A percentile compares a stretch with the other conserved stretches of the same genome.
Evolutionary conservation across 2,797 vertebrate genomes (phyloP).

Genomic region (Chiloscyllium punctatum): DNA sequence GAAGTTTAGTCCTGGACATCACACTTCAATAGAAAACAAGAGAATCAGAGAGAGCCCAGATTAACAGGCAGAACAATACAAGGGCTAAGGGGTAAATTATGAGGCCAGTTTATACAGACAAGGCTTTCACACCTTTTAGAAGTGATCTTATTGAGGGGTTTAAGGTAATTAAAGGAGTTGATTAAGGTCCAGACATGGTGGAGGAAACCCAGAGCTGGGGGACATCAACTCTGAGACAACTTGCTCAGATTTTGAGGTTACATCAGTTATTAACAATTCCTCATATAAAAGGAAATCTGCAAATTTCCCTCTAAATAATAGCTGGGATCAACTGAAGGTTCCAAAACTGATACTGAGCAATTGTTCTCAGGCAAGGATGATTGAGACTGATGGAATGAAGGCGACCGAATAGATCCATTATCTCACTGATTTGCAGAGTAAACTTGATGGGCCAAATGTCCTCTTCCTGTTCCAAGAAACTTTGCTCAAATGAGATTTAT

Average conservation of each 20-base stretch:
- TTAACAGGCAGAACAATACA: background rate
- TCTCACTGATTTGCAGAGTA: background rate
- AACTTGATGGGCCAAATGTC: background rate
- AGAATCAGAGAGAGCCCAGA: background rate
- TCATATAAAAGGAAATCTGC: background rate
- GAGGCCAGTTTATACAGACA: background rate
- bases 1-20: background rate
- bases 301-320: background rate
- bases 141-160: background rate
- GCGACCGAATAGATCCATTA: background rate
- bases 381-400: background rate
- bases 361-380: too few relatives aligned
- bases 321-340: background rate
- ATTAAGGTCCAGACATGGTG: background rate
- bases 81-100: background rate
- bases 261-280: background rate
- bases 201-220: too few relatives aligned
- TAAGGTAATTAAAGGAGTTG: background rate
- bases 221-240: background rate
- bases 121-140: background rate
- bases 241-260: too few relatives aligned
- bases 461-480: background rate
- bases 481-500: background rate
- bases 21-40: background rate
- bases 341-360: too few relatives aligned